Percentiles rank a stretch among this genome's conserved stretches.
Conservation (phyloP, 2,888 invertebrate species). For the Mythimna albipuncta region DNA sequence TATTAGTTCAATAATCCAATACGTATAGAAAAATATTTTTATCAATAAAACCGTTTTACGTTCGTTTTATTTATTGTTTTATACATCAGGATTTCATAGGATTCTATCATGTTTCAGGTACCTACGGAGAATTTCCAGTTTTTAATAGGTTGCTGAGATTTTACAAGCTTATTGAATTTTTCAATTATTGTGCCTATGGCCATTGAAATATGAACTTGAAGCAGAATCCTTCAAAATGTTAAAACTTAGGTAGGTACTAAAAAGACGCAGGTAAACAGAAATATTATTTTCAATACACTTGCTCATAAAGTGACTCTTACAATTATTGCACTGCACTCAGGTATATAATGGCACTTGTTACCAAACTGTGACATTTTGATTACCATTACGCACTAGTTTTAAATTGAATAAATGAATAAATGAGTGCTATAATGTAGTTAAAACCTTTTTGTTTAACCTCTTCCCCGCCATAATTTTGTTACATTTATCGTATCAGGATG, state of each 20-base stretch:
- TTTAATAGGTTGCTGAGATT: not conserved
- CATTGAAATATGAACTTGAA: not conserved
- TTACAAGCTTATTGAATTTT: not conserved
- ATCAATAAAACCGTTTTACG: slow-evolving; percentile 73
- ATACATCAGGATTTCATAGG: slow-evolving; percentile 67
- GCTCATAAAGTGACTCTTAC: too few species aligned
- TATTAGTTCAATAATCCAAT: slow-evolving; percentile 76
- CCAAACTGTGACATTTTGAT: too few species aligned
- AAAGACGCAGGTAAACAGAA: not conserved
- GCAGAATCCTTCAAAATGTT: not conserved
- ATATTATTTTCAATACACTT: not conserved
- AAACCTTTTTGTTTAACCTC: too few species aligned
- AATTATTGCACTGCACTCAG: too few species aligned
- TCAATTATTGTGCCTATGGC: not conserved
- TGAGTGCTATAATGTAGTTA: too few species aligned
- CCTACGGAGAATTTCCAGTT: not conserved
- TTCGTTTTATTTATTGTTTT: slow-evolving; percentile 67
- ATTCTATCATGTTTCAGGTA: slow-evolving; percentile 58
- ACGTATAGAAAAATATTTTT: slow-evolving; percentile 86
- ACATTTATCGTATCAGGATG: too few species aligned
- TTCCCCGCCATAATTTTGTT: too few species aligned
- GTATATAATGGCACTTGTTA: too few species aligned
- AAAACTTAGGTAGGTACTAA: too few species aligned
- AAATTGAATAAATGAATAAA: too few species aligned
- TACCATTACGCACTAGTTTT: too few species aligned